These are phyloP conservation scores for Gambusia holbrooki DNA, from an alignment of 2,113 vertebrate genomes.

Conservation along the genomic window DNA sequence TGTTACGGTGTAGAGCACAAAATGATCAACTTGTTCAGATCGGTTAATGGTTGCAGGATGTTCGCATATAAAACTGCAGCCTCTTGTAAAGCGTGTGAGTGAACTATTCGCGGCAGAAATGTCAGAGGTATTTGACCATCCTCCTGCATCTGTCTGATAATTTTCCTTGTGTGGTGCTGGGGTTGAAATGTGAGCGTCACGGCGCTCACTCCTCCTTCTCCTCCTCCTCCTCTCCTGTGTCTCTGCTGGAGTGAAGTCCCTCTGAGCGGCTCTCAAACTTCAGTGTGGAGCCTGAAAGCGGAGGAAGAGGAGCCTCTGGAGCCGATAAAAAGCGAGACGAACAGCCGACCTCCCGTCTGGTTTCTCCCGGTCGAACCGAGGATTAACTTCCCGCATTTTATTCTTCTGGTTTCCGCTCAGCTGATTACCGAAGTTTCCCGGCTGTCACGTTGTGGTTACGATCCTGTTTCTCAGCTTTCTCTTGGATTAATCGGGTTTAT, in stretches of 20 bases:
- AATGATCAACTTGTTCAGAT: background rate
- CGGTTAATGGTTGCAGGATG: background rate
- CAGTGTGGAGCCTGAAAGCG: constrained; percentile 60
- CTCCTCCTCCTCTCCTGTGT: constrained; percentile 21
- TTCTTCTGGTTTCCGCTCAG: background rate
- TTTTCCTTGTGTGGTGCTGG: constrained; percentile 66
- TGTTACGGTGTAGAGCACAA: background rate
- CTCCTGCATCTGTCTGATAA: constrained; percentile 64
- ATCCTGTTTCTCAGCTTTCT: constrained; percentile 18
- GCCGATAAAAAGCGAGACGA: background rate
- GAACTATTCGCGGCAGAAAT: constrained; percentile 30
- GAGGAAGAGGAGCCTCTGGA: constrained; percentile 30
- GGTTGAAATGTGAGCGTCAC: constrained; percentile 72
- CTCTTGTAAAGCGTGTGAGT: background rate
- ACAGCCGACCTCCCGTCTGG: background rate
- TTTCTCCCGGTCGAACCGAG: background rate
- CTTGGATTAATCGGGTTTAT: constrained; percentile 37
- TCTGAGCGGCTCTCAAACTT: constrained; percentile 66
- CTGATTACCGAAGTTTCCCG: constrained; percentile 55
- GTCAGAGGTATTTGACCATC: constrained; percentile 52
- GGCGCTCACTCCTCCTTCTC: constrained; percentile 38
- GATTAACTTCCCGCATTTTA: constrained; percentile 32
- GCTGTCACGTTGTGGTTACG: constrained; percentile 43
- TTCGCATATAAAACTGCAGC: background rate
- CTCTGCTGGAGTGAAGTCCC: constrained; percentile 59